Base-by-base conservation (phyloP, 2,113 vertebrate species). In the Anarhynchus alexandrinus region DNA sequence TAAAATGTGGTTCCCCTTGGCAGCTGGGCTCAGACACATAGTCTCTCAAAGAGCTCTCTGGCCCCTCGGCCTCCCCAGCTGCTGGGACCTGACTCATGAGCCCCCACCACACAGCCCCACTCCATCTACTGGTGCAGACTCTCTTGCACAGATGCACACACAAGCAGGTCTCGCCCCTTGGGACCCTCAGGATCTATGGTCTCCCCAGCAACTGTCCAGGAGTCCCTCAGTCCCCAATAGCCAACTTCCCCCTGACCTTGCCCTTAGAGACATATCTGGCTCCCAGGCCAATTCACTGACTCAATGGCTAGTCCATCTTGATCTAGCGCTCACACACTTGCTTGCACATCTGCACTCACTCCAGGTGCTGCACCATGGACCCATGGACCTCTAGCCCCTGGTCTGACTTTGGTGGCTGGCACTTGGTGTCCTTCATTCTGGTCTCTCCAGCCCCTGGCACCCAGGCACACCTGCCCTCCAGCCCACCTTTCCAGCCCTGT, bases 11-110 rank as follows among this genome's bases (percentile, higher is more conserved):
- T 27, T 45, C 27, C 22, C 12, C 8, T 17, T 34, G 8, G 25
- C 42, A 58, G 9, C 34, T 66, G 51, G 17, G 61, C n/a, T 57
- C 22, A 54, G 40, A 40, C 8, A 47, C 18, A 22, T 9, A 19
- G n/a, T 29, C 7, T 49, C 2, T 57, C 29, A 12, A n/a, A 22
- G 14, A 58, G 7, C 9, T 49, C 14, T 18, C 15, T 4, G 4
- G 18, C 5, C 14, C 7, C 34, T 55, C 1, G 0, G 2, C 17
- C 9, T 76, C 11, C n/a, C 15, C n/a, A 49, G 29, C 7, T 67
- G 15, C 23, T 42, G 12, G 7, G 4, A 58, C 9, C 23, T 58
- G 19, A 10, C 29, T n/a, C 6, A 42, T 29, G 19, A 86, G 7
- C 9, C 30, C n/a, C 51, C 5, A 47, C 2, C 4, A 29, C 9